Evolutionary conservation across 2,113 vertebrate genomes (phyloP).

Genomic region (Pseudorectes ferrugineus): DNA sequence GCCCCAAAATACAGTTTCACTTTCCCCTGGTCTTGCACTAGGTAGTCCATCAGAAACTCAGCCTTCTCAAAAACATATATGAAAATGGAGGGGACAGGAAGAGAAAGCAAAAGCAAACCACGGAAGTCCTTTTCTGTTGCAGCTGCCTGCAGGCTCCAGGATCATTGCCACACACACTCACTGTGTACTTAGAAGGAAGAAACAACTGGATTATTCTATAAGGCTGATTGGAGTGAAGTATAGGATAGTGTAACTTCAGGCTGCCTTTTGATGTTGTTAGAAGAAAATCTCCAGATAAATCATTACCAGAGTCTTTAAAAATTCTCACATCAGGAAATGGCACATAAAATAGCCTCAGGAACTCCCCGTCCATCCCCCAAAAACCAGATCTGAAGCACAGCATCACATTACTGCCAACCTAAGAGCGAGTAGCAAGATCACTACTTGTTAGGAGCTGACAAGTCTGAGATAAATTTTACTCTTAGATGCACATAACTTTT

Average conservation of each 20-base stretch:
- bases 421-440: neutral
- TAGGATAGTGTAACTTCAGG: neutral
- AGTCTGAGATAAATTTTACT: neutral
- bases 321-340: neutral
- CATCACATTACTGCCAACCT: neutral
- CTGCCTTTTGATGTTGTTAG: neutral
- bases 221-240: neutral
- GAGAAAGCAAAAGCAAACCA: slow-evolving; percentile 49
- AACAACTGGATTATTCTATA: neutral
- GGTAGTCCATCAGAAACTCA: neutral
- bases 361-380: neutral
- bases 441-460: neutral
- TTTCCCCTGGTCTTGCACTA: neutral
- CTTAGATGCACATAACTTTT: neutral
- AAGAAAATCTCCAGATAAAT: neutral
- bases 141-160: neutral
- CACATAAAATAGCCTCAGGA: neutral
- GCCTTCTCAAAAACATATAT: neutral
- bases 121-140: neutral
- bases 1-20: neutral
- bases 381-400: neutral
- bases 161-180: neutral
- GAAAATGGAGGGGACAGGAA: slow-evolving; percentile 33
- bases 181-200: neutral
- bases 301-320: neutral